Evolutionary conservation across 2,888 invertebrate species (phyloP).

Genomic region (Hanleya hanleyi): DNA sequence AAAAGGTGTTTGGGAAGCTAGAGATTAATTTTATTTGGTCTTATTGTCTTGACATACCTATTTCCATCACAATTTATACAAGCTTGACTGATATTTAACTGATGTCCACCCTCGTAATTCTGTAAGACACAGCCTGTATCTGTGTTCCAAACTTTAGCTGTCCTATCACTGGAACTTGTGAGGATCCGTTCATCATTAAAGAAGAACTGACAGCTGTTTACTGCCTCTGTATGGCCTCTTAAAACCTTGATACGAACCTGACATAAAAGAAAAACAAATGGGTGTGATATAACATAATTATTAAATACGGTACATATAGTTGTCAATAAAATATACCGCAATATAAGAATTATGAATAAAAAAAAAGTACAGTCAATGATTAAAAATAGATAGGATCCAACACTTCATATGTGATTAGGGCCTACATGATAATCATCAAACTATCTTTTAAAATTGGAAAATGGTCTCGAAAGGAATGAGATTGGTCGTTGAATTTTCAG

Average conservation of each 20-base stretch:
- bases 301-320: no score
- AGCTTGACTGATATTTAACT: conserved; percentile 50
- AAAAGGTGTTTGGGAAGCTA: no score
- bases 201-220: conserved; percentile 66
- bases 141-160: conserved; percentile 63
- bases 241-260: conserved; percentile 69
- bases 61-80: conserved; percentile 47
- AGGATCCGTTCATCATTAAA: conserved; percentile 57
- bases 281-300: no score
- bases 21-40: no score
- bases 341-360: no score
- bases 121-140: conserved; percentile 52
- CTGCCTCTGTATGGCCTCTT: conserved; percentile 64
- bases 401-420: no score
- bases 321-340: no score
- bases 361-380: conserved; percentile 2
- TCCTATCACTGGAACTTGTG: conserved; percentile 64
- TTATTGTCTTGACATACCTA: conserved; percentile 34
- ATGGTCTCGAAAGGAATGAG: no score
- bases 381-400: background rate
- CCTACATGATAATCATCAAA: no score
- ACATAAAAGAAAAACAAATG: background rate
- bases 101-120: conserved; percentile 54
- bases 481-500: no score
- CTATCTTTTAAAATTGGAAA: no score